Conservation (phyloP, 2,797 vertebrate species). For the Gymnothorax reevesii region DNA sequence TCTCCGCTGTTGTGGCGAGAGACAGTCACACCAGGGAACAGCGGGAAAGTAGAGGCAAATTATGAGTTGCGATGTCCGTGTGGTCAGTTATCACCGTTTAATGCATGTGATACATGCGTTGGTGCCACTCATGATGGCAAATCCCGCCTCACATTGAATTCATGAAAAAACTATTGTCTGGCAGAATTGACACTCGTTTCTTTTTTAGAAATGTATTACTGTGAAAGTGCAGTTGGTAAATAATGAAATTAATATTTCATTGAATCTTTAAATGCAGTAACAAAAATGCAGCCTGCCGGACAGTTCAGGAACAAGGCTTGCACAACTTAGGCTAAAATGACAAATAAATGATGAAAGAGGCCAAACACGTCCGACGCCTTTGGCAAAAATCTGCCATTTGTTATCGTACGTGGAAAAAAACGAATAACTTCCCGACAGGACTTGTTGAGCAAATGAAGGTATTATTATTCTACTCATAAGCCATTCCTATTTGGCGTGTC, state of each 20-base stretch:
- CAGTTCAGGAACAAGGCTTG: not conserved
- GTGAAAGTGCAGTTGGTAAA: not conserved
- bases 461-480: not conserved
- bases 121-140: not conserved
- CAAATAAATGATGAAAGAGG: not conserved
- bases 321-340: not conserved
- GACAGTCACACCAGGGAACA: not conserved
- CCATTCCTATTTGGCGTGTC: not conserved
- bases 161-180: not conserved
- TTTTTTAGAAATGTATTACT: constrained; percentile 4
- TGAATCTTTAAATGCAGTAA: not conserved
- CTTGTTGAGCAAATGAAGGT: not conserved
- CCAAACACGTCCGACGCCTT: not conserved
- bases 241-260: not conserved
- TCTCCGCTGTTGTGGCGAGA: not conserved
- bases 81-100: not conserved
- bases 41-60: not conserved
- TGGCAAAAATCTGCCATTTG: not conserved
- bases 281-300: not conserved
- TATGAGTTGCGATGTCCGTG: not conserved
- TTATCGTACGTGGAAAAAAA: not conserved
- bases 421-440: not conserved
- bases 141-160: not conserved
- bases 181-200: not conserved
- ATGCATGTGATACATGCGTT: not conserved